A percentile compares a stretch with the other conserved stretches of the same genome.
Evolutionary conservation across 2,113 vertebrate species (phyloP).

Genomic region (Grantiella picta): DNA sequence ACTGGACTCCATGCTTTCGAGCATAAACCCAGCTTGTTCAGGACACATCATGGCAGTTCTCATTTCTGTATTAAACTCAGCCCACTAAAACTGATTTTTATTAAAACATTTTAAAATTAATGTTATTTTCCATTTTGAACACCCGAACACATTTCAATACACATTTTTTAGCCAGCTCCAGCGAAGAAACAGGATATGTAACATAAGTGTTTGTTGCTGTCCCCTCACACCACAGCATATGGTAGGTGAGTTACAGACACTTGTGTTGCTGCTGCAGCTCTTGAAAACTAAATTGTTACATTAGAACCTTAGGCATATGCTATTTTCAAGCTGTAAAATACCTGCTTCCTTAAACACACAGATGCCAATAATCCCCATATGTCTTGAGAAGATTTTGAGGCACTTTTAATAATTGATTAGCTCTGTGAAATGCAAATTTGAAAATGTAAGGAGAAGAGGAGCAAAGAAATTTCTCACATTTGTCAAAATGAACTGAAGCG

Average conservation of each 20-base stretch:
- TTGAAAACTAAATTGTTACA: constrained; percentile 46
- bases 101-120: not conserved
- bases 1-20: not conserved
- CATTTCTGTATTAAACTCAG: not conserved
- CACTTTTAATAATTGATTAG: constrained; percentile 41
- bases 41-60: not conserved
- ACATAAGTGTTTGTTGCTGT: constrained; percentile 25
- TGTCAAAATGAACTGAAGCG: not conserved
- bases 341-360: constrained; percentile 59
- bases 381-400: constrained; percentile 29
- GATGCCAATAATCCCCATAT: constrained; percentile 56
- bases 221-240: constrained; percentile 49
- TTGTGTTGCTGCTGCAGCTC: constrained; percentile 26
- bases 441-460: not conserved
- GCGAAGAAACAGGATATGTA: not conserved
- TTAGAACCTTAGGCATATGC: constrained; percentile 54
- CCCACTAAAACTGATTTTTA: not conserved
- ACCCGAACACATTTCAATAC: not conserved
- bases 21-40: not conserved
- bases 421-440: not conserved
- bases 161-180: not conserved
- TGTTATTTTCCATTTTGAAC: not conserved
- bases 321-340: constrained; percentile 58
- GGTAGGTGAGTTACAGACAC: constrained; percentile 46
- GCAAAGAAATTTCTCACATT: not conserved